A percentile compares a stretch with the other conserved stretches of the same genome.
These are phyloP conservation scores for Prorops nasuta DNA, from an alignment of 1,140 invertebrate species.

Conservation along the genomic window DNA sequence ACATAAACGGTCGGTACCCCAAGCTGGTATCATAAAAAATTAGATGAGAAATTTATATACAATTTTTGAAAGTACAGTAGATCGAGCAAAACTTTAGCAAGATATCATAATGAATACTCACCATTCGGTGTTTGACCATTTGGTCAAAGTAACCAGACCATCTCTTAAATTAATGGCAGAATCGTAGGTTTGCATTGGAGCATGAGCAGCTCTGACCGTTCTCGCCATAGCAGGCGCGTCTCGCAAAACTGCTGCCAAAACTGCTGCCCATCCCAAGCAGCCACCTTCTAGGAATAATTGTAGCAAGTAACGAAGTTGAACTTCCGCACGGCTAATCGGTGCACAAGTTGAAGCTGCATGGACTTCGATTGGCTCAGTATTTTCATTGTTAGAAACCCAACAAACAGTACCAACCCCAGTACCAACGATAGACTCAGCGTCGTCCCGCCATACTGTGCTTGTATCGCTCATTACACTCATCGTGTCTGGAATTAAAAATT, in stretches of 20 bases:
- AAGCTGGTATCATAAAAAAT: constrained; percentile 35
- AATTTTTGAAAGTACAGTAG: background rate
- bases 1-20: constrained; percentile 59
- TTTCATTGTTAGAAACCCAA: constrained; percentile 40
- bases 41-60: background rate
- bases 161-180: constrained; percentile 60
- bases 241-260: constrained; percentile 63
- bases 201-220: constrained; percentile 61
- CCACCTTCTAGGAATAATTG: constrained; percentile 65
- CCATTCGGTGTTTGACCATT: constrained; percentile 68
- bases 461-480: constrained; percentile 61
- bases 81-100: background rate
- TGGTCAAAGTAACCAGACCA: constrained; percentile 60
- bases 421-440: constrained; percentile 53
- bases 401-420: constrained; percentile 47
- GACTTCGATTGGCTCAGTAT: constrained; percentile 41
- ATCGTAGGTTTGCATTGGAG: constrained; percentile 61
- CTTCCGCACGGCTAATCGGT: constrained; percentile 28
- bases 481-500: constrained; percentile 36
- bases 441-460: constrained; percentile 66
- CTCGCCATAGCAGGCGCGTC: constrained; percentile 64
- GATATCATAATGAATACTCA: constrained; percentile 22
- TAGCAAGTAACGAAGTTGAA: constrained; percentile 56
- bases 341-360: constrained; percentile 28
- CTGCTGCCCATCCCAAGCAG: constrained; percentile 67